phyloP scores from a whole-genome alignment of 2,113 vertebrate genomes.

The Poeciliopsis turrubarensis region DNA sequence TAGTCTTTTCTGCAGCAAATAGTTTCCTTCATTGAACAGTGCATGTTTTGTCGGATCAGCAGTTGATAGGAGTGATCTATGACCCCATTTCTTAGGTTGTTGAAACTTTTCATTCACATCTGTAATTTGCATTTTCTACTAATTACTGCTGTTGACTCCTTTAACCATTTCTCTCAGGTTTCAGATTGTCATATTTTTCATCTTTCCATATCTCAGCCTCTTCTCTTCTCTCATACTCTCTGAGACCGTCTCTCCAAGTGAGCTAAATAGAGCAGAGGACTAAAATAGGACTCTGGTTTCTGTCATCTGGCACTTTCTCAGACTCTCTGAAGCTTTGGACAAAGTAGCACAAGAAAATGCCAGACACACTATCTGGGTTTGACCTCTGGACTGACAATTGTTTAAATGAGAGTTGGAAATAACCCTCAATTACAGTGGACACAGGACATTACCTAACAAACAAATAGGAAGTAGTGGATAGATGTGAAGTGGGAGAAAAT shows the following conservation, averaged over 20 bases:
- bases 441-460: neutral
- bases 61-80: neutral
- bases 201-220: neutral
- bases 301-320: constrained; percentile 24
- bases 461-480: too few species aligned
- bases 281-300: constrained; percentile 61
- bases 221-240: neutral
- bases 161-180: neutral
- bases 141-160: constrained; percentile 8
- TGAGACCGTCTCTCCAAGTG: constrained; percentile 33
- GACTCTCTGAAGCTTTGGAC: neutral
- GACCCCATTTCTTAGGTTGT: neutral
- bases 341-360: neutral
- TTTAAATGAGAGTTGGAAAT: constrained; percentile 55
- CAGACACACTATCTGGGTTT: constrained; percentile 38
- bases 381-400: constrained; percentile 39
- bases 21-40: too few species aligned
- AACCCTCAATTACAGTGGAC: neutral
- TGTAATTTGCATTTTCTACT: neutral
- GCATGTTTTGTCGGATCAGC: too few species aligned
- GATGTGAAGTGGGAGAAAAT: neutral
- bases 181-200: neutral
- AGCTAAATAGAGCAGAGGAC: constrained; percentile 61
- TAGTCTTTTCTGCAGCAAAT: neutral
- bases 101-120: too few species aligned